Evolutionary conservation across 2,888 invertebrate genomes (phyloP).

Genomic region (Ophion ellenae): DNA sequence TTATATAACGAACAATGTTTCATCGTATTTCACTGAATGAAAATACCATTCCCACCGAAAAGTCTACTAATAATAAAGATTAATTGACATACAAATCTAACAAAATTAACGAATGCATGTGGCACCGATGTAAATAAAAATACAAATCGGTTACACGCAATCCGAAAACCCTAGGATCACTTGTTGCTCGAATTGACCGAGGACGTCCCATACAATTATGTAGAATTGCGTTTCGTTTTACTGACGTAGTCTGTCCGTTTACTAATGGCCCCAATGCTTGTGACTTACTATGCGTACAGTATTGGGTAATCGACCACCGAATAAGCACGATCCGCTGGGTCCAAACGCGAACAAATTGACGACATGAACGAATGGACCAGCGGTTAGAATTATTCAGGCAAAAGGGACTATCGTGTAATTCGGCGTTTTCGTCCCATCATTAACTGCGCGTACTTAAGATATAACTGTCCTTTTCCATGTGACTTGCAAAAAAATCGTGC

Average conservation of each 20-base stretch:
- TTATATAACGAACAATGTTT: no score
- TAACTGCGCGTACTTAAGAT: slow-evolving; percentile 4
- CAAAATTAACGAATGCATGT: not conserved
- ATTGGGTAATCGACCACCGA: slow-evolving; percentile 58
- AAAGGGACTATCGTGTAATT: slow-evolving; percentile 48
- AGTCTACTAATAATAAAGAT: not conserved
- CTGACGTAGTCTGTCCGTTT: slow-evolving; percentile 24
- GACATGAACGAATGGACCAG: slow-evolving; percentile 30
- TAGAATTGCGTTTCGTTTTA: not conserved
- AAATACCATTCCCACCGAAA: not conserved
- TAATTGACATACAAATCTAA: not conserved
- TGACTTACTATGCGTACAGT: slow-evolving; percentile 61
- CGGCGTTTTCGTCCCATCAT: slow-evolving; percentile 37
- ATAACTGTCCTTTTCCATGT: slow-evolving; percentile 1
- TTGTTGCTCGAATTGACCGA: not conserved
- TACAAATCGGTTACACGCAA: not conserved
- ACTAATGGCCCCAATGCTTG: slow-evolving; percentile 26
- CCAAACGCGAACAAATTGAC: slow-evolving; percentile 57
- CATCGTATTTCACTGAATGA: no score
- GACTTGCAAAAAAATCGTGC: not conserved
- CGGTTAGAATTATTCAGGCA: slow-evolving; percentile 52
- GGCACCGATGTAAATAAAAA: not conserved
- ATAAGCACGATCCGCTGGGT: slow-evolving; percentile 44
- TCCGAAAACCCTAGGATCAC: not conserved
- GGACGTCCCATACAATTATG: not conserved